Evolutionary conservation across 2,797 vertebrate genomes (phyloP).

Genomic region (Melanotaenia trifasciata): DNA sequence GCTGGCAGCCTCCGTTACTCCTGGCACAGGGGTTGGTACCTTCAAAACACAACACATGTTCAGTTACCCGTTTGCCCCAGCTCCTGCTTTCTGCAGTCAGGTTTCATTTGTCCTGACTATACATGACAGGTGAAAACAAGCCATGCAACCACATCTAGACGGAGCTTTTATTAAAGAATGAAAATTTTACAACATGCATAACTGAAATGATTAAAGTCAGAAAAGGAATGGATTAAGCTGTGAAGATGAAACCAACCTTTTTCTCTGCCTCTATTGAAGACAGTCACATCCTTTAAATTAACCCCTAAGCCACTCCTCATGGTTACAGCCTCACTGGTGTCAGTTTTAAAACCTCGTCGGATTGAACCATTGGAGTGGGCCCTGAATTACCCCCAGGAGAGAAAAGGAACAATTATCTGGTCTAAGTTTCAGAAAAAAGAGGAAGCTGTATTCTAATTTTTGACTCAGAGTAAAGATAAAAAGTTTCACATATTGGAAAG

Average conservation of each 20-base stretch:
- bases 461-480: constrained; percentile 49
- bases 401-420: not conserved
- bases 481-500: constrained; percentile 3
- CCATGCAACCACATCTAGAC: not conserved
- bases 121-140: not conserved
- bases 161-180: not conserved
- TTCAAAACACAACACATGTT: constrained; percentile 64
- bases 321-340: constrained; percentile 90
- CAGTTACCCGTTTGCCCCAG: constrained; percentile 16
- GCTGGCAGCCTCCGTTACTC: constrained; percentile 94
- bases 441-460: not conserved
- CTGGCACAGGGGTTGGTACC: constrained; percentile 94
- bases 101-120: constrained; percentile 11
- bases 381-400: constrained; percentile 75
- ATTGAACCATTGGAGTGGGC: constrained; percentile 98
- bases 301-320: constrained; percentile 96
- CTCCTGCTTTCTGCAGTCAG: constrained; percentile 1
- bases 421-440: not conserved
- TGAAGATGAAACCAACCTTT: constrained; percentile 89
- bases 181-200: not conserved
- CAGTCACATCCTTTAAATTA: constrained; percentile 96
- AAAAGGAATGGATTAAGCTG: constrained; percentile 62
- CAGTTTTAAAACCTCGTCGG: constrained; percentile 92
- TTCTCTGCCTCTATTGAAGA: constrained; percentile 96
- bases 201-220: not conserved